Conservation (phyloP, 2,888 invertebrate species). For the Urechis unicinctus region DNA sequence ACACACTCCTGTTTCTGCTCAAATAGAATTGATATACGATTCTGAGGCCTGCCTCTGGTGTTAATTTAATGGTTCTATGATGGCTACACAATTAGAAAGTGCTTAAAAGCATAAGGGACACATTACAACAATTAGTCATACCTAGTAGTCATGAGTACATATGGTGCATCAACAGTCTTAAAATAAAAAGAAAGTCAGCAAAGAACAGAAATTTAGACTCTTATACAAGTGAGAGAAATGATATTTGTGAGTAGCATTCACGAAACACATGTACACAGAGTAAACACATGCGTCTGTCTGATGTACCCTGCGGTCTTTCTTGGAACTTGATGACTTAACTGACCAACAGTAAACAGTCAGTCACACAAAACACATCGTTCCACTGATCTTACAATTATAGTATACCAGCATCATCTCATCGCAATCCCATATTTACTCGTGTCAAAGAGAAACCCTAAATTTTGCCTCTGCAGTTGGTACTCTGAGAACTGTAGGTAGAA, state of each 20-base stretch:
- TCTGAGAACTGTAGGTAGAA: slow-evolving; percentile 98
- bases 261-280: background rate
- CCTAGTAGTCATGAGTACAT: no score
- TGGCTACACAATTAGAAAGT: slow-evolving; percentile 99
- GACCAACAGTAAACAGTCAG: background rate
- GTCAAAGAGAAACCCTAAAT: slow-evolving; percentile 98
- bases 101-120: slow-evolving; percentile 99
- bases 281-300: background rate
- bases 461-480: slow-evolving; percentile 95
- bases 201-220: no score
- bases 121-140: no score
- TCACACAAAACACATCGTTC: slow-evolving; percentile 44
- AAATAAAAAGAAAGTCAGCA: no score
- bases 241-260: background rate
- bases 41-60: slow-evolving; percentile 99
- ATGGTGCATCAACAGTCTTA: no score
- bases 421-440: slow-evolving; percentile 96
- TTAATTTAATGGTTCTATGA: no score
- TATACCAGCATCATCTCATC: slow-evolving; percentile 87
- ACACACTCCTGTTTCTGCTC: no score
- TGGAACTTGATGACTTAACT: no score
- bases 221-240: no score
- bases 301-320: no score
- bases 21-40: slow-evolving; percentile 99
- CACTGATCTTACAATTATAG: slow-evolving; percentile 66